phyloP scores from a whole-genome alignment of 2,797 vertebrate species.

The Coluber constrictor region DNA sequence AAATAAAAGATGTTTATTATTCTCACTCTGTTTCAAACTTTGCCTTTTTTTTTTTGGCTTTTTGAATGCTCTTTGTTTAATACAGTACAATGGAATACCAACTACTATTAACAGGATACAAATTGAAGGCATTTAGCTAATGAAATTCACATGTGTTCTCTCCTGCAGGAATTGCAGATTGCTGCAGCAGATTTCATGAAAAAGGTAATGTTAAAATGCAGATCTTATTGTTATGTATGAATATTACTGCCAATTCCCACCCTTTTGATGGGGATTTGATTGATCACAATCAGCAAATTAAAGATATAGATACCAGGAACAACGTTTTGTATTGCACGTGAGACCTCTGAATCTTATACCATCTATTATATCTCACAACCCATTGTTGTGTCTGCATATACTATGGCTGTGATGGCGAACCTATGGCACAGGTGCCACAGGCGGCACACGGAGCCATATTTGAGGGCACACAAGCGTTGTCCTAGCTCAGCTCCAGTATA shows the following conservation, averaged over 20 bases:
- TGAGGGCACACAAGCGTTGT: no score
- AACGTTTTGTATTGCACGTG: not conserved
- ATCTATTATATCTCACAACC: not conserved
- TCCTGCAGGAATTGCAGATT: slow-evolving; percentile 53
- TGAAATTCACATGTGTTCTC: slow-evolving; percentile 38
- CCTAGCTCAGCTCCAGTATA: no score
- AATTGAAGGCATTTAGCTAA: not conserved
- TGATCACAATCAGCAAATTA: not conserved
- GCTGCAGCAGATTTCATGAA: slow-evolving; percentile 61
- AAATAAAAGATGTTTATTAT: not conserved
- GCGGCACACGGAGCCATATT: no score
- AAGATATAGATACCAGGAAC: not conserved
- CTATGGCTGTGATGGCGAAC: not conserved
- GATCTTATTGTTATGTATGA: not conserved
- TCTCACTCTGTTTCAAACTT: not conserved
- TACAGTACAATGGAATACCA: not conserved
- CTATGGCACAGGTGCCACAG: no score
- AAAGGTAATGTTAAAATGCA: slow-evolving; percentile 61
- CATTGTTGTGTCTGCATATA: not conserved
- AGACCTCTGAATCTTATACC: not conserved
- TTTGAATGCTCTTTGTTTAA: not conserved
- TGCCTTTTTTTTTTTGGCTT: not conserved
- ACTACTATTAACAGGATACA: not conserved
- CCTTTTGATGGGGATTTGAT: not conserved
- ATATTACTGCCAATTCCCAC: not conserved